Conservation (phyloP, 2,888 invertebrate genomes). For the Habrosyne pyritoides region DNA sequence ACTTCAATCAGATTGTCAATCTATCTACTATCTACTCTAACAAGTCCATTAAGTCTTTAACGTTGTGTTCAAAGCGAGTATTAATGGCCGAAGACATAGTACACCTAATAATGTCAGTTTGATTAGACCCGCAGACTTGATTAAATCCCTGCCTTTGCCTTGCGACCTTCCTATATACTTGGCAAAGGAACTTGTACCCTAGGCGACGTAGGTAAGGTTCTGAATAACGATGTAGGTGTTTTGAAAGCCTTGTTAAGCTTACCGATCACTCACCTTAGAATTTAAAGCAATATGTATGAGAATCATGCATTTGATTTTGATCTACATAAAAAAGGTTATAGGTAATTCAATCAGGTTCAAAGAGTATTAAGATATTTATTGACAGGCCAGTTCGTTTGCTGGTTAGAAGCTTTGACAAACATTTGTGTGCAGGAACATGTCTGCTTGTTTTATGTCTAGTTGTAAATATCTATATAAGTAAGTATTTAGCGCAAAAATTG, state of each 20-base stretch:
- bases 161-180: background rate
- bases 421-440: too few species aligned
- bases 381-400: too few species aligned
- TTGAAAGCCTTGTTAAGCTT: background rate
- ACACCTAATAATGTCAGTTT: constrained; percentile 49
- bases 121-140: constrained; percentile 40
- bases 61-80: constrained; percentile 34
- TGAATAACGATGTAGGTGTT: background rate
- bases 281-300: too few species aligned
- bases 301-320: too few species aligned
- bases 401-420: too few species aligned
- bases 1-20: background rate
- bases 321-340: too few species aligned
- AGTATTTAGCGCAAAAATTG: too few species aligned
- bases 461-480: too few species aligned
- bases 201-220: background rate
- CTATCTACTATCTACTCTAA: constrained; percentile 6
- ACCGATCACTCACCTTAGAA: background rate
- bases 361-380: too few species aligned
- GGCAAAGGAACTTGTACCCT: constrained; percentile 17
- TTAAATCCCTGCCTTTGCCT: constrained; percentile 37
- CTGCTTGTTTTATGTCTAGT: too few species aligned
- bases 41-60: constrained; percentile 33
- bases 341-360: too few species aligned
- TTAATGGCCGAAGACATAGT: constrained; percentile 38